phyloP scores from a whole-genome alignment of 2,888 invertebrate genomes.

The Amiota mariae region DNA sequence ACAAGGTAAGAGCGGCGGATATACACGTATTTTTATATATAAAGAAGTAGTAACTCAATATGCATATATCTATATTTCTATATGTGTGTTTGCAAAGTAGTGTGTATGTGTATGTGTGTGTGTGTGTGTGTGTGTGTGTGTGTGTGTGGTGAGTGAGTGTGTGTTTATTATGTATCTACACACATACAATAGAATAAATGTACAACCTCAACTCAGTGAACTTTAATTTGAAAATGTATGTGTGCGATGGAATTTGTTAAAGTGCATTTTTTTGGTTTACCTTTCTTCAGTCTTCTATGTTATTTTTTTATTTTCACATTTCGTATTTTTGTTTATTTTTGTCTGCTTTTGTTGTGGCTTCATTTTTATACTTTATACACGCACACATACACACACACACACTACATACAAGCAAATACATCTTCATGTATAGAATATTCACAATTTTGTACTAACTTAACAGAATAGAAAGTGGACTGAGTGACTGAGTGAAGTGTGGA shows the following conservation, averaged over 20 bases:
- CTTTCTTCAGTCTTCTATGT: slow-evolving; percentile 5
- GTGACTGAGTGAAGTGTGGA: background rate
- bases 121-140: background rate
- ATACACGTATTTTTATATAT: background rate
- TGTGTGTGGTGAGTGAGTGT: slow-evolving; percentile 10
- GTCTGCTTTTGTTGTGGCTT: background rate
- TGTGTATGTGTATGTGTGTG: slow-evolving; percentile 3
- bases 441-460: too few relatives aligned
- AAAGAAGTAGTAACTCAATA: too few relatives aligned
- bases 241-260: slow-evolving; percentile 41
- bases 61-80: background rate
- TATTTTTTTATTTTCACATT: slow-evolving; percentile 10
- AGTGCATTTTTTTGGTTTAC: slow-evolving; percentile 32
- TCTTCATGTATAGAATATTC: too few relatives aligned
- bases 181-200: slow-evolving; percentile 1
- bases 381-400: background rate
- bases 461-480: too few relatives aligned
- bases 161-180: slow-evolving; percentile 6
- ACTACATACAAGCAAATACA: background rate
- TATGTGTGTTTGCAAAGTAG: background rate
- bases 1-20: slow-evolving; percentile 58
- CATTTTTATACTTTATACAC: slow-evolving; percentile 3
- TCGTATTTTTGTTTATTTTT: background rate
- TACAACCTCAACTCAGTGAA: slow-evolving; percentile 33
- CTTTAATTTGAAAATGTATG: slow-evolving; percentile 48